Conservation (phyloP, 2,113 vertebrate species). For the Alouatta palliata region DNA sequence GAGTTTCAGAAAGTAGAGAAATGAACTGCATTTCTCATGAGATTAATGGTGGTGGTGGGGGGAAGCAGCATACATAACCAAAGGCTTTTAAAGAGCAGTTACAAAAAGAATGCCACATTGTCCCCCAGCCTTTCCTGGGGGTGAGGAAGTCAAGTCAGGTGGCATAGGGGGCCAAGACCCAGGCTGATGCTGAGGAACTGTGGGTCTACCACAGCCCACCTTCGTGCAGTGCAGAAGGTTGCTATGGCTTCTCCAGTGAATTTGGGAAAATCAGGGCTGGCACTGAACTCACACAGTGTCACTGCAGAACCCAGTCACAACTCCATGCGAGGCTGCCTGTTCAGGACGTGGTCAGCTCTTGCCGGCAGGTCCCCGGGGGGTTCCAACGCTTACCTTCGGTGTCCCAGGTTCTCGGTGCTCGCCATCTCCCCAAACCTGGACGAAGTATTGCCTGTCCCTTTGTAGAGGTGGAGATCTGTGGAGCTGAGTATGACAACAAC, state of each 20-base stretch:
- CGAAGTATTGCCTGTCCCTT: constrained; percentile 96
- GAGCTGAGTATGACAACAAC: constrained; percentile 89
- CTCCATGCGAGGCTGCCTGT: rapidly evolving
- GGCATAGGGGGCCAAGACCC: background rate
- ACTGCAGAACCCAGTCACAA: background rate
- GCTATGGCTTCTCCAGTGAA: background rate
- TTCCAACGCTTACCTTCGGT: background rate
- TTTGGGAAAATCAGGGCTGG: background rate
- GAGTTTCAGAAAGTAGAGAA: background rate
- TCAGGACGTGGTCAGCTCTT: background rate
- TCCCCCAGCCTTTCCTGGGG: background rate
- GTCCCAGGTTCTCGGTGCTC: constrained; percentile 93
- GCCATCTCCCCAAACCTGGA: constrained; percentile 94
- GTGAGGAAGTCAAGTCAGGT: background rate
- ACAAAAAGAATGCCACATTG: background rate
- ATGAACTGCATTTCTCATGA: background rate
- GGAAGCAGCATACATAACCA: background rate
- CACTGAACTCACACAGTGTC: background rate
- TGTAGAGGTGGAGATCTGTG: constrained; percentile 96
- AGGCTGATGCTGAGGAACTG: background rate
- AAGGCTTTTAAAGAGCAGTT: background rate
- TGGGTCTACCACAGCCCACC: background rate
- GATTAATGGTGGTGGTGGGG: background rate
- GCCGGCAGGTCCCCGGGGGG: background rate
- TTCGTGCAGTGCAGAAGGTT: rapidly evolving